Conservation (phyloP, 1,140 invertebrate genomes). For the Drosophila auraria region DNA sequence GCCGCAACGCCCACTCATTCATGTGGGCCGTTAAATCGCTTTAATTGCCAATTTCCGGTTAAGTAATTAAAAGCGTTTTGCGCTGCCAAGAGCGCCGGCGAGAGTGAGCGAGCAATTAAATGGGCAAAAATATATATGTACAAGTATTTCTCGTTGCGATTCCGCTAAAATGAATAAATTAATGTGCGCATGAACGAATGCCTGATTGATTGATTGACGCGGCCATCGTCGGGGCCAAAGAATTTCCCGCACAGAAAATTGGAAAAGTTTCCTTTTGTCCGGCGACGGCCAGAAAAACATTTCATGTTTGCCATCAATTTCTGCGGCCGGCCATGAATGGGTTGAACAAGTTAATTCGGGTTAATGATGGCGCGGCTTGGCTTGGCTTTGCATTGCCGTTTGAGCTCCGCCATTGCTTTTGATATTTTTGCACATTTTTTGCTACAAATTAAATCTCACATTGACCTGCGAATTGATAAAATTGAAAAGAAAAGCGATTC, state of each 20-base stretch:
- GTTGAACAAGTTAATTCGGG: conserved; percentile 55
- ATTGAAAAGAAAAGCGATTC: background rate
- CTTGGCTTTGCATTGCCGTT: conserved; percentile 7
- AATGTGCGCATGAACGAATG: conserved; percentile 72
- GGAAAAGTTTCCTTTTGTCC: conserved; percentile 46
- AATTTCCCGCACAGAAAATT: conserved; percentile 28
- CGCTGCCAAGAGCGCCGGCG: conserved; percentile 45
- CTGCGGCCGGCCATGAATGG: conserved; percentile 27
- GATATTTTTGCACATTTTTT: background rate
- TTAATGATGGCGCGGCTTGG: conserved; percentile 28
- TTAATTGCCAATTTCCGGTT: conserved; percentile 83
- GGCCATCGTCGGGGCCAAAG: conserved; percentile 22
- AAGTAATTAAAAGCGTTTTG: conserved; percentile 82
- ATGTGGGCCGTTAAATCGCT: conserved; percentile 79
- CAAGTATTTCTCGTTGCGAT: conserved; percentile 42
- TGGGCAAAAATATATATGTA: conserved; percentile 48
- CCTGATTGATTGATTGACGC: conserved; percentile 71
- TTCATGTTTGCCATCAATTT: conserved; percentile 52
- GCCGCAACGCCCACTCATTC: conserved; percentile 25
- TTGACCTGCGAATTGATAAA: background rate
- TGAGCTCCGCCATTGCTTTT: background rate
- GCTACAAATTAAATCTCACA: conserved; percentile 6
- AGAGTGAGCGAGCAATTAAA: conserved; percentile 72
- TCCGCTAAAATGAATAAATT: conserved; percentile 76
- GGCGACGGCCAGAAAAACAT: conserved; percentile 20